phyloP scores from a whole-genome alignment of 2,888 invertebrate genomes.

The Teleiodes luculella region DNA sequence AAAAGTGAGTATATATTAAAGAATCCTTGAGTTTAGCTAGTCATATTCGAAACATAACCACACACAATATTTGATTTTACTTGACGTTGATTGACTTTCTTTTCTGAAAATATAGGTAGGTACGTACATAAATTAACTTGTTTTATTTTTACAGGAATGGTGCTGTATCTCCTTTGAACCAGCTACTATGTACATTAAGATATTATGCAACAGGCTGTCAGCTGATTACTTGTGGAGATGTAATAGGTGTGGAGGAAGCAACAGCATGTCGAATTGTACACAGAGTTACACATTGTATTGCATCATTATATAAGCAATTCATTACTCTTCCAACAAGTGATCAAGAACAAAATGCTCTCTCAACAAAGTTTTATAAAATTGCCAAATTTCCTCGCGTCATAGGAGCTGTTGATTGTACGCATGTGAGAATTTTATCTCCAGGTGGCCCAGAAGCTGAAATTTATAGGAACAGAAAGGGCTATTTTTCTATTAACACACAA shows the following conservation, averaged over 20 bases:
- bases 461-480: slow-evolving; percentile 15
- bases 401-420: slow-evolving; percentile 21
- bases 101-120: too few species aligned
- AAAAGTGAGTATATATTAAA: not conserved
- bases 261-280: slow-evolving; percentile 12
- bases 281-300: slow-evolving; percentile 11
- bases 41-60: too few species aligned
- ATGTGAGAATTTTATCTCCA: slow-evolving; percentile 19
- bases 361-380: slow-evolving; percentile 13
- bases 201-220: slow-evolving; percentile 15
- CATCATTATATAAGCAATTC: not conserved
- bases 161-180: slow-evolving; percentile 6
- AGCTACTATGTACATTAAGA: slow-evolving; percentile 11
- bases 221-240: slow-evolving; percentile 6
- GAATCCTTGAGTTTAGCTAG: too few species aligned
- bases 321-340: not conserved
- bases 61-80: too few species aligned
- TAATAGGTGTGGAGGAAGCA: slow-evolving; percentile 8
- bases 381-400: slow-evolving; percentile 17
- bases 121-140: too few species aligned
- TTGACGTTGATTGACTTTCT: too few species aligned
- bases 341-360: not conserved
- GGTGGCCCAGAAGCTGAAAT: slow-evolving; percentile 16
- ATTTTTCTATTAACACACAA: slow-evolving; percentile 29
- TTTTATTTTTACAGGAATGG: not conserved